Base-by-base conservation (phyloP, 2,888 invertebrate genomes). In the Phasia obesa region DNA sequence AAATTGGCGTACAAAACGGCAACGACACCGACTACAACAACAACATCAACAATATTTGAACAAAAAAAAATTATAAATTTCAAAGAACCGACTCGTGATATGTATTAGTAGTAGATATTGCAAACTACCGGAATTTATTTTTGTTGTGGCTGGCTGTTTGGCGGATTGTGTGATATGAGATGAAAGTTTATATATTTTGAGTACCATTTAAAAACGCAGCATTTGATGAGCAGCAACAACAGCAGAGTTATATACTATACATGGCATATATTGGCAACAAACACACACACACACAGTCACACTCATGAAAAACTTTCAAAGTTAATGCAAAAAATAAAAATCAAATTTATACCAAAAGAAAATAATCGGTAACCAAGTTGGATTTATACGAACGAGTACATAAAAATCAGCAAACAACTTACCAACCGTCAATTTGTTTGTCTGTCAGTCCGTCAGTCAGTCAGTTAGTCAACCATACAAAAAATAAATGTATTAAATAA, bases 151-250 rank as follows among this genome's bases (percentile, higher is more conserved):
- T 25, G 51, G 60, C 79, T 64, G 70, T 47, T 64, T 70, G 75
- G 71, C 80, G 73, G 67, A 59, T 79, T 77, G 57, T 76, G 55
- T 64, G 73, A 71, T 57, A 57, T 51, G 73, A 80, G 73, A 69
- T 78, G 78, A 81, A 81, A 74, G 74, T 75, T 73, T 76, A 59
- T 44, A 78, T 62, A 70, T 35, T 81, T 75, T 65, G 84, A 84
- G 84, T 65, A 70, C n/a, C 74, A 81, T 84, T 84, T 81, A 78
- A 84, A 81, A 75, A 81, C 71, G 78, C 84, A 81, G 60, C 70
- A 77, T 81, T 81, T 71, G 71, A 77, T 59, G 71, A 71, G 74
- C 74, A 84, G 21, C 60, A 73, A n/a, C 62, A 59, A 38, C 49
- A 67, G 23, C 60, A 53, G 25, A 57, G 7, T 17, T 64, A 51